These are phyloP conservation scores for Allygus modestus DNA, from an alignment of 2,888 invertebrate genomes.

Conservation along the genomic window DNA sequence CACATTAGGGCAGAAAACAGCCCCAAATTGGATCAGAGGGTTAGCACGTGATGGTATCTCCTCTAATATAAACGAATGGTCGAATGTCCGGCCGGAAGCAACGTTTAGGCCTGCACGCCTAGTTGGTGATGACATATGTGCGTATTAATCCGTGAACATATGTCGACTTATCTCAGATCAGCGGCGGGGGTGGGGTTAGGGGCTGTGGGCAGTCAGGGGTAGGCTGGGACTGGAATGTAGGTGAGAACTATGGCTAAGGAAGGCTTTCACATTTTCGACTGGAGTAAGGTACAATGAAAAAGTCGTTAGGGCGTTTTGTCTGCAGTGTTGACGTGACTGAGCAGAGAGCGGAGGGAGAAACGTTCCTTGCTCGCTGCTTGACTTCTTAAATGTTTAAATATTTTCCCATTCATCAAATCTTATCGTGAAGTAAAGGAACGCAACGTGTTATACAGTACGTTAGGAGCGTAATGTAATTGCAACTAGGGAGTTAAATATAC, in stretches of 20 bases:
- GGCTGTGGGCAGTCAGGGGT: not conserved
- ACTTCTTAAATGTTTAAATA: too few relatives aligned
- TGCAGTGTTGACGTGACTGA: conserved; percentile 2
- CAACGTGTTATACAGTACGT: too few relatives aligned
- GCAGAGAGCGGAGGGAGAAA: not conserved
- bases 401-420: too few relatives aligned
- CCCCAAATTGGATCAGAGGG: conserved; percentile 18
- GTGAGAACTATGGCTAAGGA: not conserved
- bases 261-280: not conserved
- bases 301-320: conserved; percentile 15
- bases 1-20: not conserved
- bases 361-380: too few relatives aligned
- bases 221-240: too few relatives aligned
- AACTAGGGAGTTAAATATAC: too few relatives aligned
- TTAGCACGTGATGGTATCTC: conserved; percentile 34
- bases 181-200: not conserved
- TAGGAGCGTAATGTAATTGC: too few relatives aligned
- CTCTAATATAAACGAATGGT: conserved; percentile 40
- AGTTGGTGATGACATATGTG: conserved; percentile 43
- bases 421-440: too few relatives aligned
- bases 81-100: conserved; percentile 43
- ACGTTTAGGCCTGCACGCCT: conserved; percentile 32
- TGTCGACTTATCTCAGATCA: conserved; percentile 12
- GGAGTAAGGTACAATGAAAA: not conserved
- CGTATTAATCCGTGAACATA: conserved; percentile 55